Percentiles rank a stretch among this genome's conserved stretches.
Evolutionary conservation across 2,113 vertebrate species (phyloP).

Genomic region (Picathartes gymnocephalus): DNA sequence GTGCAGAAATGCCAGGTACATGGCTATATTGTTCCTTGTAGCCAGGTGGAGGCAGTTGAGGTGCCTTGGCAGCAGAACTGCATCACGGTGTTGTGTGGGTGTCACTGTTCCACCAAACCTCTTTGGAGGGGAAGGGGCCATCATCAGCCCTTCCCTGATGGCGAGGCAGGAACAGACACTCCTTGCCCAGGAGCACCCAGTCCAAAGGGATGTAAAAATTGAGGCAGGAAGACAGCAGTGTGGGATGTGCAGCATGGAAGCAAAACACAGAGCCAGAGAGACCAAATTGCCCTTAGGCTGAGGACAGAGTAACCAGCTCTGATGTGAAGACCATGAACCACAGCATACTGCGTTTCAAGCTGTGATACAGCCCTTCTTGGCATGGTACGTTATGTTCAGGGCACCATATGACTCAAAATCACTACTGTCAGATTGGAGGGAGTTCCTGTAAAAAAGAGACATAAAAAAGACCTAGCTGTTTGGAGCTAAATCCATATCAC

Average conservation of each 20-base stretch:
- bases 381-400: not conserved
- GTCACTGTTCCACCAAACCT: not conserved
- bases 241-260: rapidly evolving
- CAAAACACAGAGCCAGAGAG: not conserved
- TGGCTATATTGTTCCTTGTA: not conserved
- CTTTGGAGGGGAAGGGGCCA: not conserved
- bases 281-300: not conserved
- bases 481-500: not conserved
- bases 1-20: not conserved
- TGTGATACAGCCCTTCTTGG: not conserved
- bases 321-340: not conserved
- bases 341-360: not conserved
- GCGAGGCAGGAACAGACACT: not conserved
- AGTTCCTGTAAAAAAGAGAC: not conserved
- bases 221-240: not conserved
- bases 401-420: not conserved
- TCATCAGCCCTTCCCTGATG: not conserved
- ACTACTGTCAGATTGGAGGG: not conserved
- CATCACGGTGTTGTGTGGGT: not conserved
- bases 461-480: not conserved
- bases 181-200: not conserved
- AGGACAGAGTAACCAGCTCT: not conserved
- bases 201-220: not conserved
- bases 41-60: rapidly evolving
- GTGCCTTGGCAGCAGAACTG: not conserved